phyloP scores from a whole-genome alignment of 2,888 invertebrate genomes.

The Cynaeus angustus region DNA sequence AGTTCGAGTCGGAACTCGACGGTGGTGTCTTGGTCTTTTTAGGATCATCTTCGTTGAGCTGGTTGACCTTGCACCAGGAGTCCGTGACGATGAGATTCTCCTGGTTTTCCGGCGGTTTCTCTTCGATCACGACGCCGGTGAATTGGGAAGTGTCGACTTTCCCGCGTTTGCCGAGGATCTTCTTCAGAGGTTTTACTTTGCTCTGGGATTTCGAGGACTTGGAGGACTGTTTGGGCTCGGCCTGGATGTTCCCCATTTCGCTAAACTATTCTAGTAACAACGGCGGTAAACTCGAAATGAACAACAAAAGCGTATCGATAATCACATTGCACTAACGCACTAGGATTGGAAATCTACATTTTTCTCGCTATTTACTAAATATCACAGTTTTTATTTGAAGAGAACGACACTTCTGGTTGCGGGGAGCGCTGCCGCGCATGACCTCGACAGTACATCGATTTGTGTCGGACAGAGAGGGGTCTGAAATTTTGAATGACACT shows the following conservation, averaged over 20 bases:
- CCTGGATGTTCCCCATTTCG: constrained; percentile 75
- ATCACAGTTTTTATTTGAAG: constrained; percentile 41
- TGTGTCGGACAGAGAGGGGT: not conserved
- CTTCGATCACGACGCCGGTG: constrained; percentile 63
- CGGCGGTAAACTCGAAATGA: not conserved
- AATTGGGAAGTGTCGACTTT: constrained; percentile 66
- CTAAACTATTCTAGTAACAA: constrained; percentile 1
- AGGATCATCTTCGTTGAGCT: constrained; percentile 52
- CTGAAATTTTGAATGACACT: too few species aligned
- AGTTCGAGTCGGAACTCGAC: constrained; percentile 83
- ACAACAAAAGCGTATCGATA: constrained; percentile 16
- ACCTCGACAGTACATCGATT: constrained; percentile 30
- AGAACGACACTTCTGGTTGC: constrained; percentile 7
- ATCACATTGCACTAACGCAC: not conserved
- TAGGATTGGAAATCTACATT: not conserved
- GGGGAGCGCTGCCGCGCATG: constrained; percentile 34
- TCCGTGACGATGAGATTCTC: constrained; percentile 60
- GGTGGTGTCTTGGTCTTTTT: constrained; percentile 70
- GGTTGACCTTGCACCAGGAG: constrained; percentile 64
- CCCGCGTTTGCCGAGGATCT: constrained; percentile 70
- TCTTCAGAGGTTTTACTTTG: constrained; percentile 75
- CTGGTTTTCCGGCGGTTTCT: constrained; percentile 29
- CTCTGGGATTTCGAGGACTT: constrained; percentile 76
- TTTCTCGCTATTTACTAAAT: constrained; percentile 17
- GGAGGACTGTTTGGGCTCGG: constrained; percentile 72